Percentiles rank a stretch among this genome's conserved stretches.
phyloP scores from a whole-genome alignment of 2,797 vertebrate genomes.

The Diplodus sargus region DNA sequence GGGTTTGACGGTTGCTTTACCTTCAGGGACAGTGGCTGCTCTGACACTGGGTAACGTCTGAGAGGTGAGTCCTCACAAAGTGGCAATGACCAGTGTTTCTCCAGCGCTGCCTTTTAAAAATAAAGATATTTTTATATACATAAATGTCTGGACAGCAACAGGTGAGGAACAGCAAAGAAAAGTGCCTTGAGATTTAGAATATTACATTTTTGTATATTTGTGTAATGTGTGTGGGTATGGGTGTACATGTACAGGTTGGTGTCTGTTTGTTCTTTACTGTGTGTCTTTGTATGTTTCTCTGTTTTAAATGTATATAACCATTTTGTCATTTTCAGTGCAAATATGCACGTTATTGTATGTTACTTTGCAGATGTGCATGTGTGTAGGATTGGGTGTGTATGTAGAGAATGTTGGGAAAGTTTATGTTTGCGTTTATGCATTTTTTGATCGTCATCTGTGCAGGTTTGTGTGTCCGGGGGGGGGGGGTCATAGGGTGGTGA shows the following conservation, averaged over 20 bases:
- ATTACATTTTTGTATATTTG: not conserved
- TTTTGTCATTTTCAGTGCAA: too few species aligned
- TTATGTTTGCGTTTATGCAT: not conserved
- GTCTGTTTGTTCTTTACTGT: not conserved
- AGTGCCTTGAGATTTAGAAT: not conserved
- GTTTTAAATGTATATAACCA: too few species aligned
- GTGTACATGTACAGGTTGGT: not conserved
- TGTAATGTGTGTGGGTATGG: not conserved
- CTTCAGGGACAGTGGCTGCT: conserved; percentile 65
- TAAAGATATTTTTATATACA: not conserved
- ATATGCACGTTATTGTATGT: too few species aligned
- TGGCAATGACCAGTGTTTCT: conserved; percentile 84
- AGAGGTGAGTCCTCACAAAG: conserved; percentile 80
- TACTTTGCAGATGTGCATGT: not conserved
- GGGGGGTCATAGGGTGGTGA: not conserved
- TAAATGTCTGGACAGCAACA: conserved; percentile 3
- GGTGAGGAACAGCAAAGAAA: not conserved
- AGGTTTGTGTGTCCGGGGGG: conserved; percentile 1
- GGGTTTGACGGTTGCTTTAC: conserved; percentile 45
- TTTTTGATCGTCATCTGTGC: not conserved
- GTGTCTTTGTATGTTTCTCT: not conserved
- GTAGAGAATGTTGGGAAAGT: not conserved
- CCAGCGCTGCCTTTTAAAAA: conserved; percentile 84
- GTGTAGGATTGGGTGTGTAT: not conserved
- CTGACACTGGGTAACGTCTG: conserved; percentile 76